phyloP scores from a whole-genome alignment of 30 jellyfish, hydroid and myxozoan genomes.

The Rhopilema esculentum region DNA sequence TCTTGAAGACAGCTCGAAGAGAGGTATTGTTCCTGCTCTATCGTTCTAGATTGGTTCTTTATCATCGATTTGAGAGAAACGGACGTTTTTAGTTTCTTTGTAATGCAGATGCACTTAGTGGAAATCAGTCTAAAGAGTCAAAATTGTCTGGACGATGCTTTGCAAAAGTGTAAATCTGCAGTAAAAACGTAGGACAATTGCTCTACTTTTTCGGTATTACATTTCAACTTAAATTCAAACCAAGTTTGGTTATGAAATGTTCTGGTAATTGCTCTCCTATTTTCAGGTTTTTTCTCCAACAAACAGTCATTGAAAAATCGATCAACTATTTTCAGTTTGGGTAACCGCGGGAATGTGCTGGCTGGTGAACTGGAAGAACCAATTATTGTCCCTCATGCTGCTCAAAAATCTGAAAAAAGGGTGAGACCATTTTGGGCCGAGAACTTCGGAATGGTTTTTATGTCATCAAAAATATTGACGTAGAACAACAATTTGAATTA shows the following conservation, averaged over 20 bases:
- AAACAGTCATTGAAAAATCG: constrained; percentile 90
- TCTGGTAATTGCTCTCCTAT: neutral
- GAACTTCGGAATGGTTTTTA: too few relatives aligned
- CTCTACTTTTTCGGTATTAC: too few relatives aligned
- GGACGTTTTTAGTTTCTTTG: too few relatives aligned
- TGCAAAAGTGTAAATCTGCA: too few relatives aligned
- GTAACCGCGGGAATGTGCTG: constrained; percentile 90
- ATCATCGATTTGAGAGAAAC: neutral
- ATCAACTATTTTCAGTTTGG: constrained; percentile 96
- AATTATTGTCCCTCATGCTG: constrained; percentile 97
- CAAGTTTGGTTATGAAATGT: neutral
- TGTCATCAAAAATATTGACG: too few relatives aligned
- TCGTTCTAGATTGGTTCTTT: neutral
- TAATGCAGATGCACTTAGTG: too few relatives aligned
- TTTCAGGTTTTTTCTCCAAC: constrained; percentile 84
- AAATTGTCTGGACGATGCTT: too few relatives aligned
- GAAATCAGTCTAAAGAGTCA: too few relatives aligned
- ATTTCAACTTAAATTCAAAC: too few relatives aligned
- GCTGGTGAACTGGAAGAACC: constrained; percentile 94
- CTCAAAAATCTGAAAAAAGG: constrained; percentile 93
- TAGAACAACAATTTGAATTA: too few relatives aligned
- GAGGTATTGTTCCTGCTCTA: constrained; percentile 76
- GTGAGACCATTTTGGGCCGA: constrained; percentile 39
- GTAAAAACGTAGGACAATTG: too few relatives aligned
- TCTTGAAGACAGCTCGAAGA: constrained; percentile 89